Evolutionary conservation across 1,140 invertebrate genomes (phyloP).

Genomic region (Himalopsyche phryganea): DNA sequence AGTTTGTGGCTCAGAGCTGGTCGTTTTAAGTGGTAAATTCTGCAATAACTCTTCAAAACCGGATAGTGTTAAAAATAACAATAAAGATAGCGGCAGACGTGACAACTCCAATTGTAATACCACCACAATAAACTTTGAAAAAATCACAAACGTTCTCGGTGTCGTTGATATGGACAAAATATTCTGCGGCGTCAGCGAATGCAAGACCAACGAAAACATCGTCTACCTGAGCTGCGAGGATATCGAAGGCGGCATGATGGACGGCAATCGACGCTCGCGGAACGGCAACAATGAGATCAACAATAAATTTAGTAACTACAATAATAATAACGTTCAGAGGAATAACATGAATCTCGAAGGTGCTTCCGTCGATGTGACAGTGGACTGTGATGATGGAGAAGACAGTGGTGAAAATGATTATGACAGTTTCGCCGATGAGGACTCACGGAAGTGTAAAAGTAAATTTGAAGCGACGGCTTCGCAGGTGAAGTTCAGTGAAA

Average conservation of each 20-base stretch:
- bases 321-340: conserved; percentile 6
- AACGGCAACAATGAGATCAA: not conserved
- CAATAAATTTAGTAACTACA: not conserved
- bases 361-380: not conserved
- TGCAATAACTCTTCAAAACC: not conserved
- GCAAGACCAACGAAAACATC: not conserved
- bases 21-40: not conserved
- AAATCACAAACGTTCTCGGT: not conserved
- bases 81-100: not conserved
- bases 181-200: conserved; percentile 11
- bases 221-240: too few relatives aligned
- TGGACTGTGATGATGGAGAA: not conserved
- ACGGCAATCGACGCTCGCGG: too few relatives aligned
- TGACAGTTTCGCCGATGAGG: not conserved
- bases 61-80: not conserved
- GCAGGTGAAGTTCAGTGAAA: not conserved
- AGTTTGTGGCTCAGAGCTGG: not conserved
- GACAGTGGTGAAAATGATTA: not conserved
- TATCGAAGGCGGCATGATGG: too few relatives aligned
- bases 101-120: too few relatives aligned
- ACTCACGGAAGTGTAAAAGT: not conserved
- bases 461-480: too few relatives aligned
- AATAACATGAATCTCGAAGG: conserved; percentile 9
- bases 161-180: not conserved
- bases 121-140: not conserved